Base-by-base conservation (phyloP, 1,140 invertebrate species). In the Hylaeus anthracinus region DNA sequence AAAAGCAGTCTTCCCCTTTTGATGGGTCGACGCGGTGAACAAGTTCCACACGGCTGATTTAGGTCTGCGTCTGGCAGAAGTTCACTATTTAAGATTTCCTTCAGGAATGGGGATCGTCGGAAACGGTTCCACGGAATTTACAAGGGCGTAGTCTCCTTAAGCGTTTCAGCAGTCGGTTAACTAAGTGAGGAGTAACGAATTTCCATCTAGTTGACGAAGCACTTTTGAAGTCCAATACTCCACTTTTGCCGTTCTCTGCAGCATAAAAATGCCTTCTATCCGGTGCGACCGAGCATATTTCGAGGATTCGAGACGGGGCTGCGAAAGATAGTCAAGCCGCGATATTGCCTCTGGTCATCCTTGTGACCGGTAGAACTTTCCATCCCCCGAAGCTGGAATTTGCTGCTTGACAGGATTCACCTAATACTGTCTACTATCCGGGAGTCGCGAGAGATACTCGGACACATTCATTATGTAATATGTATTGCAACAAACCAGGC, bases 131-230 rank as follows among this genome's bases (percentile, higher is more conserved):
- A 5, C 65, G 73, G 9, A 67, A 80, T 53, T 81, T 45, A 60
- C 66, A 72, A 72, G 55, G 67, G 55, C n/a, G 14, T 26, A 60
- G 55, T 48, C 75, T 43, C 75, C 83, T 79, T 71, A 72, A 80
- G 76, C 76, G 65, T 83, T 86, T 83, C 56, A 86, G 61, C 55
- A 71, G 56, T 79, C 66, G 51, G 53, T 60, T 72, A 74, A 82
- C 70, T 78, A 82, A 86, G 85, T 69, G 79, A 82, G 58, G 61
- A 72, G 78, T 80, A 86, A 87, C 81, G 71, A 84, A 87, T 87
- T 86, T 86, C 74, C 73, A 84, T 86, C 70, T 65, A 79, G 75
- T 79, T 77, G 85, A 73, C 85, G 81, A 86, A 86, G 85, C 85
- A 83, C 84, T 86, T 86, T 83, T 65, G 48, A 72, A 79, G 84